phyloP scores from a whole-genome alignment of 2,797 vertebrate species.

The Clarias fuscus region DNA sequence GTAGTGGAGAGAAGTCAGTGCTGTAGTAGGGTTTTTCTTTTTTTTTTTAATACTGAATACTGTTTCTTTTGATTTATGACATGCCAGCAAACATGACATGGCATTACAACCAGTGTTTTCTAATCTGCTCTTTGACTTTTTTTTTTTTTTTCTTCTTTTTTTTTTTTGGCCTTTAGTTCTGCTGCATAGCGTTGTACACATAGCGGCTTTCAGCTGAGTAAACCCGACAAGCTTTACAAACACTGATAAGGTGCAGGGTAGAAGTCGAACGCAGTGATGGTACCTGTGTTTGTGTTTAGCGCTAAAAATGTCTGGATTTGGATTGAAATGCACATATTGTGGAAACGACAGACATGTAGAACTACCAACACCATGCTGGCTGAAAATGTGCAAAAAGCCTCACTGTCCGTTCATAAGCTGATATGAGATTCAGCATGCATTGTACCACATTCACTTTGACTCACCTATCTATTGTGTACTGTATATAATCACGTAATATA shows the following conservation, averaged over 20 bases:
- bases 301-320: not conserved
- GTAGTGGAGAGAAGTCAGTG: not conserved
- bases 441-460: too few relatives aligned
- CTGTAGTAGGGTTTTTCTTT: too few relatives aligned
- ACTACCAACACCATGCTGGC: not conserved
- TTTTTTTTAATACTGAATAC: not conserved
- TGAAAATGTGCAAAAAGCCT: not conserved
- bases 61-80: not conserved
- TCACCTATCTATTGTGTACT: too few relatives aligned
- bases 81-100: constrained; percentile 1
- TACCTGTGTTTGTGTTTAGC: not conserved
- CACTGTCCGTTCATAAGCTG: too few relatives aligned
- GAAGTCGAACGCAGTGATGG: too few relatives aligned
- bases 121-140: not conserved
- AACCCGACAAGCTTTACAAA: constrained; percentile 31
- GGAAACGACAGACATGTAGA: not conserved
- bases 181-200: not conserved
- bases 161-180: not conserved
- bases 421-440: not conserved
- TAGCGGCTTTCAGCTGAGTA: constrained; percentile 7
- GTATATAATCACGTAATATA: too few relatives aligned
- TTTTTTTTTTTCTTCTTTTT: not conserved
- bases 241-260: not conserved
- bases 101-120: not conserved
- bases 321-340: not conserved